These are phyloP conservation scores for Cheracebus regulus DNA, from an alignment of 2,797 vertebrate genomes.

Conservation along the genomic window DNA sequence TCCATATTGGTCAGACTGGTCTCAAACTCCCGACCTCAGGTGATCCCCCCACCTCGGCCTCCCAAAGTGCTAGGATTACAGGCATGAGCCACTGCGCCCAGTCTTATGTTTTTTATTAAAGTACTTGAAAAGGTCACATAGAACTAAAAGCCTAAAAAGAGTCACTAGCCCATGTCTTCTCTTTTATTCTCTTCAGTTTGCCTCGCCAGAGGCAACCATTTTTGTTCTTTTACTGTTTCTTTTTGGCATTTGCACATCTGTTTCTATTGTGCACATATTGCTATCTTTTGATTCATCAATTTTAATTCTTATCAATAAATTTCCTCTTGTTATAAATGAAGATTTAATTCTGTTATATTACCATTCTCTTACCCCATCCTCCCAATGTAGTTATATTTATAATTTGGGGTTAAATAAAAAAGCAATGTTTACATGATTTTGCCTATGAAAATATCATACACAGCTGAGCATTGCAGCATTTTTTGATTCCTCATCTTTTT, in stretches of 20 bases:
- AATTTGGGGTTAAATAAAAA: slow-evolving; percentile 7
- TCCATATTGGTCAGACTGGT: background rate
- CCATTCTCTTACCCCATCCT: background rate
- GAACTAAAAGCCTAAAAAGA: background rate
- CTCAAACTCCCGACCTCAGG: background rate
- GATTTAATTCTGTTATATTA: background rate
- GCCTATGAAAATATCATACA: background rate
- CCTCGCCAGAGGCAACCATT: background rate
- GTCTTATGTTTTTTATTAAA: background rate
- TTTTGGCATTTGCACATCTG: background rate
- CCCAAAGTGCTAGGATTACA: background rate
- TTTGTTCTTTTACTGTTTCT: background rate
- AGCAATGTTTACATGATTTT: background rate
- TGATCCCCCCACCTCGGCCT: background rate
- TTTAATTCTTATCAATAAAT: background rate
- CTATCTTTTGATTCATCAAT: background rate
- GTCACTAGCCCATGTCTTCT: background rate
- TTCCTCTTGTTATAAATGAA: background rate
- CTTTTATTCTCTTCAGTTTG: background rate
- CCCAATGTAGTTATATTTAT: background rate
- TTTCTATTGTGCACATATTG: background rate
- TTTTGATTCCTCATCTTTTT: background rate
- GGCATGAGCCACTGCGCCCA: background rate
- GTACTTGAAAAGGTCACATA: background rate
- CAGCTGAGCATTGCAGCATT: background rate